Percentiles rank a stretch among this genome's conserved stretches.
phyloP scores from a whole-genome alignment of 1,140 invertebrate genomes.

The Drosophila nigromelanica region DNA sequence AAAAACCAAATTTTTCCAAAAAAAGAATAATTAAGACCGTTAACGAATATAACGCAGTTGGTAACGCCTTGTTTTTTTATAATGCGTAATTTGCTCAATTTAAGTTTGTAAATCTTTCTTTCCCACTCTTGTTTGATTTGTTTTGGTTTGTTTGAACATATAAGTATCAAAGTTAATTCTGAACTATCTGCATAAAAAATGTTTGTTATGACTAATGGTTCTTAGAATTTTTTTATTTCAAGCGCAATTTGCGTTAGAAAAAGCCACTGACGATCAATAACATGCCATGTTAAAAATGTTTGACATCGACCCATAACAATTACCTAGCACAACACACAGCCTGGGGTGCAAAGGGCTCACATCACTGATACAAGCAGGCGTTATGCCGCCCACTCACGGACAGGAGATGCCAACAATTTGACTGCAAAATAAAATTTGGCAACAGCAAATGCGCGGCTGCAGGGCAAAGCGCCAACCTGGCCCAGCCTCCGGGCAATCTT shows the following conservation, averaged over 20 bases:
- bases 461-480: slow-evolving; percentile 54
- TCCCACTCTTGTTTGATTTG: no score
- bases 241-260: no score
- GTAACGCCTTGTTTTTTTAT: no score
- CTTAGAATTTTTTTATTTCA: neutral
- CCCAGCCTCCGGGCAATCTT: slow-evolving; percentile 19
- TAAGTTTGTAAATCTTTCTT: no score
- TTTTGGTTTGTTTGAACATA: no score
- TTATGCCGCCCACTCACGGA: neutral
- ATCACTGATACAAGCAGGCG: neutral
- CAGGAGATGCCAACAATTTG: slow-evolving; percentile 73
- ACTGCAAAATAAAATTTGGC: slow-evolving; percentile 80
- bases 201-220: neutral
- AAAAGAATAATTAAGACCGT: no score
- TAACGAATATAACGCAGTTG: no score
- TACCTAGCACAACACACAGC: slow-evolving; percentile 10
- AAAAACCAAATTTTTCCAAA: no score
- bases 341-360: slow-evolving; percentile 3
- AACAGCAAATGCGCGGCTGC: slow-evolving; percentile 34
- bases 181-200: no score
- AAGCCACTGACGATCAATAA: neutral
- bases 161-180: no score
- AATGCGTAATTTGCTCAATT: no score
- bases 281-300: slow-evolving; percentile 19
- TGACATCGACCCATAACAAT: slow-evolving; percentile 39